Conservation (phyloP, 2,888 invertebrate species). For the Ophraella communa region DNA sequence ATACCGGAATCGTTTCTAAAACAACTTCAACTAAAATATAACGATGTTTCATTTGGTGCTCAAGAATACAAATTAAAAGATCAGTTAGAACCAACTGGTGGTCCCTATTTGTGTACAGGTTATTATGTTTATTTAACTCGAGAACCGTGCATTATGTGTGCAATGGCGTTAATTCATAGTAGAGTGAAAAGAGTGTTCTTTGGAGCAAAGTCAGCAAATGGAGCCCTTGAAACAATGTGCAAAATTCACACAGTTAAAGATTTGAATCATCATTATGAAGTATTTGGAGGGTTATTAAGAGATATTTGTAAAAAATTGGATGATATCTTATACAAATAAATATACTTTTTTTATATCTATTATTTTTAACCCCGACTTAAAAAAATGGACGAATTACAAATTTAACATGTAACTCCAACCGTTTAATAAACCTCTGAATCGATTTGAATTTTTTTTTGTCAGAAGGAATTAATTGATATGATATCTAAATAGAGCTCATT, state of each 20-base stretch:
- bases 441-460: no score
- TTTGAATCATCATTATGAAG: constrained; percentile 92
- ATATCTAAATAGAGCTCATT: no score
- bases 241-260: constrained; percentile 79
- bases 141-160: constrained; percentile 94
- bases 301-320: constrained; percentile 53
- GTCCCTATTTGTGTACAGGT: constrained; percentile 86
- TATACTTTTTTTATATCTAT: background rate
- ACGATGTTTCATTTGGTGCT: constrained; percentile 57
- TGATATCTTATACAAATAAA: background rate
- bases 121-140: constrained; percentile 81
- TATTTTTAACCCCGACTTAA: no score
- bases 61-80: constrained; percentile 55
- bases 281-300: constrained; percentile 71
- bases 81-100: constrained; percentile 57
- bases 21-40: constrained; percentile 40
- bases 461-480: no score
- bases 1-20: constrained; percentile 57
- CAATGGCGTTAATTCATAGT: constrained; percentile 95
- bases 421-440: no score
- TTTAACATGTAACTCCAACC: no score
- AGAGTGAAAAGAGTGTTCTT: constrained; percentile 84
- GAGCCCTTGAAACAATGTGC: constrained; percentile 74
- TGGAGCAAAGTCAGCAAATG: constrained; percentile 64
- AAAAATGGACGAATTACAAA: no score